These are phyloP conservation scores for Antitype chi DNA, from an alignment of 2,888 invertebrate genomes.

Conservation along the genomic window DNA sequence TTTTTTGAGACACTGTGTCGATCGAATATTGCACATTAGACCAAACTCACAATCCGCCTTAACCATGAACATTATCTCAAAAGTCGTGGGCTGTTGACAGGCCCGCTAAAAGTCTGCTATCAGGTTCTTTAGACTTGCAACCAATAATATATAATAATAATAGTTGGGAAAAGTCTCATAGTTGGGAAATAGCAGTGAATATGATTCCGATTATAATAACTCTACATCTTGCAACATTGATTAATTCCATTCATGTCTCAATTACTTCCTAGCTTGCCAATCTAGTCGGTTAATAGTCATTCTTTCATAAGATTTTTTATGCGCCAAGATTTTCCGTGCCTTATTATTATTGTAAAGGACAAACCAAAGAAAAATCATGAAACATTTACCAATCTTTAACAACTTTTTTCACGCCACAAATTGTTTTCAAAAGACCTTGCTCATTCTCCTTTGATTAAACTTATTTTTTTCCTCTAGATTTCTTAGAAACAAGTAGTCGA, in stretches of 20 bases:
- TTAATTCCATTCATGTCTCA: neutral
- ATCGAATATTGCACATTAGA: too few species aligned
- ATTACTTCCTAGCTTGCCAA: conserved; percentile 24
- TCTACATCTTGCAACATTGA: conserved; percentile 9
- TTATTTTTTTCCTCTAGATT: neutral
- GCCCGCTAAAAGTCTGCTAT: neutral
- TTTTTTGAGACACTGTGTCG: neutral
- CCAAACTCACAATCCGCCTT: neutral
- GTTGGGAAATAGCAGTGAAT: conserved; percentile 13
- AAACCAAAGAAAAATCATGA: conserved; percentile 10
- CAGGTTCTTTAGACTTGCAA: neutral
- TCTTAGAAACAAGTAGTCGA: neutral
- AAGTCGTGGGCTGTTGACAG: neutral
- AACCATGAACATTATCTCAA: neutral
- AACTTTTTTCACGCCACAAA: conserved; percentile 18
- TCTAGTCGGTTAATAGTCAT: neutral
- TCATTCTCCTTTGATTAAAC: neutral
- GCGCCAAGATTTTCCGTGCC: neutral
- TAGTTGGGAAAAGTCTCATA: neutral
- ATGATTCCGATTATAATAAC: conserved; percentile 8
- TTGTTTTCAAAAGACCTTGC: neutral
- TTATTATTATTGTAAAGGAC: conserved; percentile 17
- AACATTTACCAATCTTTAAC: conserved; percentile 6
- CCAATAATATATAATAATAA: neutral
- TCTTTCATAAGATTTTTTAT: conserved; percentile 7